These are phyloP conservation scores for Drosophila dunni DNA, from an alignment of 1,140 invertebrate genomes.

Conservation along the genomic window DNA sequence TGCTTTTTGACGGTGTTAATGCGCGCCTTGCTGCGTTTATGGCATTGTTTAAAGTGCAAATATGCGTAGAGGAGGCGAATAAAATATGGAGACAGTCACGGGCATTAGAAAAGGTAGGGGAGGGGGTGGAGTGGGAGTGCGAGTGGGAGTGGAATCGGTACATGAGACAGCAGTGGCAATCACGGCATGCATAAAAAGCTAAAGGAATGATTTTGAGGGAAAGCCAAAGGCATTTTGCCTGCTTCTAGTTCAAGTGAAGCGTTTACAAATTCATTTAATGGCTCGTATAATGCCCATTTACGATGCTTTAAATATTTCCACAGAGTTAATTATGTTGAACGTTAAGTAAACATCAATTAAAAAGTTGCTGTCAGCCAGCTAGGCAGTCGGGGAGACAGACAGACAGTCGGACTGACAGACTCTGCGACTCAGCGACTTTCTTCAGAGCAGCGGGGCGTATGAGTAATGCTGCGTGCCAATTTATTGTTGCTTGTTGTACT, in stretches of 20 bases:
- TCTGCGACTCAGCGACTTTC: background rate
- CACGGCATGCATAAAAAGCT: slow-evolving; percentile 27
- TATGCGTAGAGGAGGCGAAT: slow-evolving; percentile 8
- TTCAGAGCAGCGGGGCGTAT: slow-evolving; percentile 39
- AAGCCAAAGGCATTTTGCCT: slow-evolving; percentile 18
- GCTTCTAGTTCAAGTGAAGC: slow-evolving; percentile 69
- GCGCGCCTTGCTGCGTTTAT: slow-evolving; percentile 76
- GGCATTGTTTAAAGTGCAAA: slow-evolving; percentile 66
- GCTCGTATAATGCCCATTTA: slow-evolving; percentile 73
- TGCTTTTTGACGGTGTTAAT: slow-evolving; percentile 60
- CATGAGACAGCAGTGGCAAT: slow-evolving; percentile 18
- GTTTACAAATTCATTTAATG: slow-evolving; percentile 76
- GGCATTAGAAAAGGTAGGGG: slow-evolving; percentile 20
- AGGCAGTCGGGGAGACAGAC: background rate
- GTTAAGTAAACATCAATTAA: slow-evolving; percentile 83
- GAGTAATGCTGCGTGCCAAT: slow-evolving; percentile 53
- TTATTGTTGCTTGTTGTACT: slow-evolving; percentile 27
- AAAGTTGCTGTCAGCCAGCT: slow-evolving; percentile 44
- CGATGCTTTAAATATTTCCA: slow-evolving; percentile 76
- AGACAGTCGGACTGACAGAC: background rate
- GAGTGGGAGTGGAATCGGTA: no score
- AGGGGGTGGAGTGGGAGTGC: background rate
- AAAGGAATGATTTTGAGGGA: background rate
- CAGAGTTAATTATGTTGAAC: slow-evolving; percentile 80
- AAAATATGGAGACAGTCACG: background rate